Base-by-base conservation (phyloP, 2,113 vertebrate genomes). In the Chionodraco myersi region DNA sequence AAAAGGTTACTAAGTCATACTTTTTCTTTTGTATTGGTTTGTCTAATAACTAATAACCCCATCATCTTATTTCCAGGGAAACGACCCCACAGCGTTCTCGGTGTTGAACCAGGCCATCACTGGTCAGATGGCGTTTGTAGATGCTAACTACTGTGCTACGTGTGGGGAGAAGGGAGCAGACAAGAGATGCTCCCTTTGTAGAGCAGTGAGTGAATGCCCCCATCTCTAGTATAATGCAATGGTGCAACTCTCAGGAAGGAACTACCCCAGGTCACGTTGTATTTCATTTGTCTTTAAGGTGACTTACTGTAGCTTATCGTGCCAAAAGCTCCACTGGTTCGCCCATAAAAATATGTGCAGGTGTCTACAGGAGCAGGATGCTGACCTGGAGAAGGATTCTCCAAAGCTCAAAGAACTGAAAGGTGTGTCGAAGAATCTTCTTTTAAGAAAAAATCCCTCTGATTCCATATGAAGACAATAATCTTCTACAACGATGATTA, bases 51-150 rank as follows among this genome's bases (percentile, higher is more conserved):
- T 30, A 30, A 30, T 30, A 30, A 30, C 30, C 30, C 36, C 36
- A 23, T 41, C 2, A 34, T 16, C 36, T 34, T n/a, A 23, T 75
- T 18, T 72, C 7, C 68, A 99, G 97, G 97, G 97, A 41, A 95
- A 94, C 44, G 95, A 97, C 79, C 97, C 97, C 11, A 97, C 97
- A n/a, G 97, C 97, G 2, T 95, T 97, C 81, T 97, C 97, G 16
- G 97, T 99, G 18, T 93, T 99, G 72, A 97, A 95, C 10, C 97
- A 99, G 90, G 97, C 97, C 0, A 96, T 98, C 79, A 98, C 97
- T 10, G 97, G 97, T 52, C 97, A 98, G 88, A 95, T 99, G 88
- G 96, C 96, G 1, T 97, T 98, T 80, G 93, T 96, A 86, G 97
- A 99, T 81, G 95, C 96, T 34, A 97, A 98, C 59, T 97, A 97